Conservation (phyloP, 2,888 invertebrate genomes). For the Tineola bisselliella region DNA sequence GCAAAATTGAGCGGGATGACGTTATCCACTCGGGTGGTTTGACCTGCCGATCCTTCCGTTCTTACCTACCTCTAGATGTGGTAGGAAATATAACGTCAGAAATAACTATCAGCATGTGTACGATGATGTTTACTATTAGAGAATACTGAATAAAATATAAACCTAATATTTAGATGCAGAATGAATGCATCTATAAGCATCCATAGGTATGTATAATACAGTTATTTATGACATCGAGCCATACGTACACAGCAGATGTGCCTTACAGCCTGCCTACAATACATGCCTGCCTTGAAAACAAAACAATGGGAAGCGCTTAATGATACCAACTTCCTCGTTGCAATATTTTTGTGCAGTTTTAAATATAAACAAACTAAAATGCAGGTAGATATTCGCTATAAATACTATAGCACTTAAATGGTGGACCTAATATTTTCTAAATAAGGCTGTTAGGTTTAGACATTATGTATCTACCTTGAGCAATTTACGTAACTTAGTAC, state of each 20-base stretch:
- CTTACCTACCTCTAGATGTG: not conserved
- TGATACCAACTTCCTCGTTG: not conserved
- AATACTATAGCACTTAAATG: too few species aligned
- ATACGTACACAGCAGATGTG: not conserved
- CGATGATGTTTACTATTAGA: too few species aligned
- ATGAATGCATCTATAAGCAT: not conserved
- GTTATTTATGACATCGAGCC: not conserved
- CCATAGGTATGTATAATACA: conserved; percentile 3
- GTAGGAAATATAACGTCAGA: not conserved
- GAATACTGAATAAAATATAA: not conserved
- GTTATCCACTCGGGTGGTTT: not conserved
- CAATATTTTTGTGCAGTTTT: not conserved
- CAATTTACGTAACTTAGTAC: not conserved
- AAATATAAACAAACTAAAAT: not conserved
- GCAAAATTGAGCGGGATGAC: not conserved
- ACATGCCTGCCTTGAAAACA: conserved; percentile 7
- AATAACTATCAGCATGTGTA: not conserved
- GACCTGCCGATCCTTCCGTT: not conserved
- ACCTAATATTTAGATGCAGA: not conserved
- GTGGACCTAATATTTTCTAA: not conserved
- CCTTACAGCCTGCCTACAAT: not conserved
- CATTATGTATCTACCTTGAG: not conserved
- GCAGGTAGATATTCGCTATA: too few species aligned
- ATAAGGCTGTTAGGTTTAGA: not conserved
- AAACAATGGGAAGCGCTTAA: conserved; percentile 8